A percentile compares a stretch with the other conserved stretches of the same genome.
Conservation (phyloP, 2,888 invertebrate genomes). For the Euzetes globulus region DNA sequence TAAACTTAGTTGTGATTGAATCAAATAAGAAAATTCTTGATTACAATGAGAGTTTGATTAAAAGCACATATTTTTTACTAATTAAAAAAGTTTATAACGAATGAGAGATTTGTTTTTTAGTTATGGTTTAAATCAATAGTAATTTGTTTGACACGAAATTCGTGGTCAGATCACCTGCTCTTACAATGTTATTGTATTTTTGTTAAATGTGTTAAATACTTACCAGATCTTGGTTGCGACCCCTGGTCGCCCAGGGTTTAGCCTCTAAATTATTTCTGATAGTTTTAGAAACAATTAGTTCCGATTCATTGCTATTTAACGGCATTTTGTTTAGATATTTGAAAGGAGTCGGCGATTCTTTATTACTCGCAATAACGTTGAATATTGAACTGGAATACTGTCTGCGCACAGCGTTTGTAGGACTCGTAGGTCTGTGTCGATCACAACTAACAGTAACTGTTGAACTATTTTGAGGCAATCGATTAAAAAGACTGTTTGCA, state of each 20-base stretch:
- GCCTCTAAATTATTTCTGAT: neutral
- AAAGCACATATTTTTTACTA: no score
- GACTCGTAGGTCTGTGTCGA: neutral
- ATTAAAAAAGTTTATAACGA: no score
- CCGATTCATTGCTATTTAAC: neutral
- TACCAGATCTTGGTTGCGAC: neutral
- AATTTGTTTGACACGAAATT: neutral
- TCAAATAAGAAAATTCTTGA: no score
- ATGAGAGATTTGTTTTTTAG: no score
- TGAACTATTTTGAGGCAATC: neutral
- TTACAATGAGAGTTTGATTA: no score
- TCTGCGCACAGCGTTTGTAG: neutral
- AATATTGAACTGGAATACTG: conserved; percentile 10
- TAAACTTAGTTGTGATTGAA: no score
- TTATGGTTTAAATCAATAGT: no score
- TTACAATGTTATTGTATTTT: no score
- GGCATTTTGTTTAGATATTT: neutral
- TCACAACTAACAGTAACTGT: neutral
- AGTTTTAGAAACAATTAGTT: neutral
- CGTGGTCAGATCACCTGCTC: neutral
- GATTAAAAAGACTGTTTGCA: conserved; percentile 12
- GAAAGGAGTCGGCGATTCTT: neutral
- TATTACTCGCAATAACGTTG: neutral
- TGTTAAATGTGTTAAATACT: neutral
- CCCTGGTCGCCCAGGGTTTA: conserved; percentile 1